phyloP scores from a whole-genome alignment of 1,140 invertebrate species.

The Sycophaga agraensis region DNA sequence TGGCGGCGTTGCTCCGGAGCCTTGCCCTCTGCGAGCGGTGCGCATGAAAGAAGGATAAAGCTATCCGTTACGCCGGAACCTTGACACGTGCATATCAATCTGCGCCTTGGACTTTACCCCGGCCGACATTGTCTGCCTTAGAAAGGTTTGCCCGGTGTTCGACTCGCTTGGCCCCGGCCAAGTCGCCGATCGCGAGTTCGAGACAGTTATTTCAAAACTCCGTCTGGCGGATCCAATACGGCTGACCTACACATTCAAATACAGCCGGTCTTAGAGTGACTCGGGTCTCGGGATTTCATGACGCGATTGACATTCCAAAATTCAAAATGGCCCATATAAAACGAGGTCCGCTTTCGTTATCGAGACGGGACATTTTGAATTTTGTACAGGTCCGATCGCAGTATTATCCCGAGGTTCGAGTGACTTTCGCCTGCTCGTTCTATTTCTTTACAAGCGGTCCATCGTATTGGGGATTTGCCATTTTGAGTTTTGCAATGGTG shows the following conservation, averaged over 20 bases:
- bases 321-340: slow-evolving; percentile 17
- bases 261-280: not conserved
- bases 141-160: too few relatives aligned
- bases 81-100: too few relatives aligned
- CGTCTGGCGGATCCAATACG: slow-evolving; percentile 26
- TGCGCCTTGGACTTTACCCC: too few relatives aligned
- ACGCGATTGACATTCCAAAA: not conserved
- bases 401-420: too few relatives aligned
- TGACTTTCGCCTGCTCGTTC: too few relatives aligned
- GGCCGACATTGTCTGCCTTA: too few relatives aligned
- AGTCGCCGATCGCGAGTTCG: not conserved
- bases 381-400: too few relatives aligned
- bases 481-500: too few relatives aligned
- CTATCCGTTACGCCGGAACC: too few relatives aligned
- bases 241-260: slow-evolving; percentile 9
- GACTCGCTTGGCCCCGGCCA: too few relatives aligned
- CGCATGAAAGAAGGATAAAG: slow-evolving; percentile 8
- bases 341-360: not conserved
- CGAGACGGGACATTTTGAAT: slow-evolving; percentile 20
- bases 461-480: too few relatives aligned
- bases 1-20: slow-evolving; percentile 62
- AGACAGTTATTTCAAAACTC: slow-evolving; percentile 17
- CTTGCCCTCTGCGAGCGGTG: slow-evolving; percentile 15
- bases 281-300: not conserved
- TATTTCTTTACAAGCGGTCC: too few relatives aligned